Evolutionary conservation across 2,797 vertebrate species (phyloP).

Genomic region (Onychomys arenicola): DNA sequence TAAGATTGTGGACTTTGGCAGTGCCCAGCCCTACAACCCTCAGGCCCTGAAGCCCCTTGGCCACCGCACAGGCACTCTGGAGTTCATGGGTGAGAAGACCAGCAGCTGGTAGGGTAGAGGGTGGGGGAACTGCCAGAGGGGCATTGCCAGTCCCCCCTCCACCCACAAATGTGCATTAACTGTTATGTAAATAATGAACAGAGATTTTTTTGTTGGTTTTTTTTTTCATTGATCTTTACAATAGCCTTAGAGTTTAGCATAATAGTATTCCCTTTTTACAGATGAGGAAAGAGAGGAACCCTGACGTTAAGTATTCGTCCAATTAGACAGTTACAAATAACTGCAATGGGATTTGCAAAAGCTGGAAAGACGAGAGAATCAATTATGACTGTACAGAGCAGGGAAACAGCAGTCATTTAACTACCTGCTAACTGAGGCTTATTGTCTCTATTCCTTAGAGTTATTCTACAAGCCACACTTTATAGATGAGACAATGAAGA

Average conservation of each 20-base stretch:
- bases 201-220: not conserved
- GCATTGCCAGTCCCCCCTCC: not conserved
- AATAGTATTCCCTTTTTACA: not conserved
- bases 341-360: slow-evolving; percentile 1
- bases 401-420: slow-evolving; percentile 38
- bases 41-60: slow-evolving; percentile 95
- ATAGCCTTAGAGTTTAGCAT: not conserved
- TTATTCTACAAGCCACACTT: slow-evolving; percentile 1
- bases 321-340: slow-evolving; percentile 41
- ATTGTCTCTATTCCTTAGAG: not conserved
- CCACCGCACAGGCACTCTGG: slow-evolving; percentile 94
- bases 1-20: slow-evolving; percentile 99
- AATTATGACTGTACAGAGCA: slow-evolving; percentile 45
- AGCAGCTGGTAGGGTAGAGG: too few relatives aligned
- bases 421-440: not conserved
- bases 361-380: slow-evolving; percentile 39
- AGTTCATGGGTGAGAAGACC: slow-evolving; percentile 95
- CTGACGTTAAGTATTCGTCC: slow-evolving; percentile 42
- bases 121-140: not conserved
- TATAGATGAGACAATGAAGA: slow-evolving; percentile 4
- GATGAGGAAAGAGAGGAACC: slow-evolving; percentile 22
- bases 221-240: not conserved
- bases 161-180: not conserved
- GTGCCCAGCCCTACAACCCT: slow-evolving; percentile 95
- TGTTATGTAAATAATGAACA: not conserved